phyloP scores from a whole-genome alignment of 2,888 invertebrate species.

The Eristalis tenax region DNA sequence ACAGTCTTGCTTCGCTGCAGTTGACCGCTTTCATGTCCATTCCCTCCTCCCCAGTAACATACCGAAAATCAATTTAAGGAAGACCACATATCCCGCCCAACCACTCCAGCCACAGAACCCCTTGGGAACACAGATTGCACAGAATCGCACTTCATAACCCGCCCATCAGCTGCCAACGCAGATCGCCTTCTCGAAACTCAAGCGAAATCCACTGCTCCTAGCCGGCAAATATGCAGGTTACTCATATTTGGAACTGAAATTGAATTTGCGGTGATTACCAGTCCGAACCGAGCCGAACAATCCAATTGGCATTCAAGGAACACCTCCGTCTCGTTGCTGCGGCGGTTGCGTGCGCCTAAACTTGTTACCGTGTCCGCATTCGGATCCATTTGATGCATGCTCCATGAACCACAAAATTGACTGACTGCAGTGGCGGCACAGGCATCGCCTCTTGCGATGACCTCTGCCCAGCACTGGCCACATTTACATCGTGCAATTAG shows the following conservation, averaged over 20 bases:
- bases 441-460: not conserved
- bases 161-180: too few species aligned
- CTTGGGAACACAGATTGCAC: too few species aligned
- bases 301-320: not conserved
- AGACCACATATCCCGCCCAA: not conserved
- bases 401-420: not conserved
- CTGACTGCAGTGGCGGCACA: not conserved
- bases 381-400: not conserved
- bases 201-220: not conserved
- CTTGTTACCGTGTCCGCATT: not conserved
- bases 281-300: not conserved
- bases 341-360: not conserved
- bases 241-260: not conserved
- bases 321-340: not conserved
- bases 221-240: not conserved
- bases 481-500: conserved; percentile 12
- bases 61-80: not conserved
- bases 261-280: conserved; percentile 1
- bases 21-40: not conserved
- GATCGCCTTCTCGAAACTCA: too few species aligned
- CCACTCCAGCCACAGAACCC: not conserved
- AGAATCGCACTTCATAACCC: too few species aligned
- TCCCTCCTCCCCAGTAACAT: not conserved
- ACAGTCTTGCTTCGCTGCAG: too few species aligned
- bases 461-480: not conserved